phyloP scores from a whole-genome alignment of 2,888 invertebrate species.

The Amitus sp. region DNA sequence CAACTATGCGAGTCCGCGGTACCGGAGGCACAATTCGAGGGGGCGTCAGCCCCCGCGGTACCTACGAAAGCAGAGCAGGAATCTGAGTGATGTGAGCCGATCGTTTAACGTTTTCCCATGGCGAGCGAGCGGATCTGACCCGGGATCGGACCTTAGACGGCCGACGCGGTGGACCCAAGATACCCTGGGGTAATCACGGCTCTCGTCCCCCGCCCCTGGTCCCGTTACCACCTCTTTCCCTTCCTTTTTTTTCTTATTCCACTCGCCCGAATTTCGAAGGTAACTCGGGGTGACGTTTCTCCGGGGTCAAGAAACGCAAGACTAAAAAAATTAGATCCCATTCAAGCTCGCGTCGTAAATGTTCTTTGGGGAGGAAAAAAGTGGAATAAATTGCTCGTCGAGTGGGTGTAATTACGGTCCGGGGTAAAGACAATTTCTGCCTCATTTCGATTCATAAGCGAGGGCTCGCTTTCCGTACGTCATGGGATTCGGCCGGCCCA shows the following conservation, averaged over 20 bases:
- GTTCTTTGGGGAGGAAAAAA: too few species aligned
- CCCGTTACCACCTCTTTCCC: constrained; percentile 47
- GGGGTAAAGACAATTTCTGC: background rate
- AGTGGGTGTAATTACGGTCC: constrained; percentile 10
- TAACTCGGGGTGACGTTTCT: too few species aligned
- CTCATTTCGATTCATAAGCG: background rate
- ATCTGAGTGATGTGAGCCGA: constrained; percentile 65
- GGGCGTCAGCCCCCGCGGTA: constrained; percentile 32
- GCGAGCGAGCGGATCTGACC: constrained; percentile 63
- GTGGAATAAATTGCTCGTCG: constrained; percentile 6
- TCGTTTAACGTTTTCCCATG: constrained; percentile 65
- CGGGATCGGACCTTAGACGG: constrained; percentile 60
- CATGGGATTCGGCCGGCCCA: constrained; percentile 22
- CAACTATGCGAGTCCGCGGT: constrained; percentile 14
- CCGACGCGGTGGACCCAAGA: constrained; percentile 53
- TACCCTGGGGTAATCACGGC: constrained; percentile 63
- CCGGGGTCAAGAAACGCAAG: too few species aligned
- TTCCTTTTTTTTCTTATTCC: constrained; percentile 26
- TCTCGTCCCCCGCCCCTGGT: constrained; percentile 58
- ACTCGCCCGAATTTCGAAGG: too few species aligned
- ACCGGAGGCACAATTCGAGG: constrained; percentile 21
- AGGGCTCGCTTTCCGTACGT: constrained; percentile 14
- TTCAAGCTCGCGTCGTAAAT: too few species aligned
- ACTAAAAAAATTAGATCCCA: too few species aligned
- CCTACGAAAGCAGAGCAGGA: constrained; percentile 52